These are phyloP conservation scores for Galeruca laticollis DNA, from an alignment of 2,888 invertebrate species.

Conservation along the genomic window DNA sequence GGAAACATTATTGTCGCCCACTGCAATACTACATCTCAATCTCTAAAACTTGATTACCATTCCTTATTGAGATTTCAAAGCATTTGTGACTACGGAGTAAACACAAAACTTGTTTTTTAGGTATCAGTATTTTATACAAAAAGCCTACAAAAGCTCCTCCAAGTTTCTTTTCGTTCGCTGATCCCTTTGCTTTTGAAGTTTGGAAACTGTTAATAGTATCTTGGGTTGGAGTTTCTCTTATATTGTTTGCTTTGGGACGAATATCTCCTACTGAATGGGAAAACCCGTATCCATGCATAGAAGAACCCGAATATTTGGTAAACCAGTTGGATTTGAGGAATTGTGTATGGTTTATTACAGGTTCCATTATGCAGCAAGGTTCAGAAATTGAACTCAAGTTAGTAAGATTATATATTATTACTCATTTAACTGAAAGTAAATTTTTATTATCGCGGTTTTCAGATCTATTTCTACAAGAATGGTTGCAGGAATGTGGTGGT, in stretches of 20 bases:
- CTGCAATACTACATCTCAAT: too few species aligned
- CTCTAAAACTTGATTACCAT: too few species aligned
- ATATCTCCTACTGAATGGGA: constrained; percentile 76
- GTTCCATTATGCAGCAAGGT: constrained; percentile 75
- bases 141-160: constrained; percentile 76
- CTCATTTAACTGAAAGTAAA: not conserved
- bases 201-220: constrained; percentile 77
- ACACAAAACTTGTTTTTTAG: constrained; percentile 50
- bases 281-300: constrained; percentile 74
- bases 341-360: constrained; percentile 77
- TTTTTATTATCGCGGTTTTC: constrained; percentile 18
- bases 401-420: constrained; percentile 22
- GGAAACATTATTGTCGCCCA: too few species aligned
- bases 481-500: constrained; percentile 92
- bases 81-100: not conserved
- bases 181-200: constrained; percentile 84
- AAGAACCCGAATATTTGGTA: constrained; percentile 71
- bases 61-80: too few species aligned
- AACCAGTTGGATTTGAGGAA: constrained; percentile 74
- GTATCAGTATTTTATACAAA: constrained; percentile 76
- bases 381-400: constrained; percentile 64
- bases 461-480: constrained; percentile 91
- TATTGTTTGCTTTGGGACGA: constrained; percentile 73
- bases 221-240: constrained; percentile 74
- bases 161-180: constrained; percentile 78